Percentiles rank a stretch among this genome's conserved stretches.
Evolutionary conservation across 2,797 vertebrate species (phyloP).

Genomic region (Amblyopsis hoosieri): DNA sequence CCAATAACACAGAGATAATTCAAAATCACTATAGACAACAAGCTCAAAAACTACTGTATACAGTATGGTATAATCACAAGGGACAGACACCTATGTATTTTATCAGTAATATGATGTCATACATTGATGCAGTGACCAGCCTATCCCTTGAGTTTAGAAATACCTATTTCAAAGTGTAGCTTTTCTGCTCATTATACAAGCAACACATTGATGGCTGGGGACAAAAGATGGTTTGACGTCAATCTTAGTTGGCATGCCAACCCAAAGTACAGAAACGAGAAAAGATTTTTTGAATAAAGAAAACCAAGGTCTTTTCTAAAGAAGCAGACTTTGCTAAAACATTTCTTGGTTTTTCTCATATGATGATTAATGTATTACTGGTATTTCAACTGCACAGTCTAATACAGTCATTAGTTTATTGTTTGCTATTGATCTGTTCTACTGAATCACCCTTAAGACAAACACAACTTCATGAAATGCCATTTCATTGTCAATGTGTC

Average conservation of each 20-base stretch:
- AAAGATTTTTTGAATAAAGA: slow-evolving; percentile 29
- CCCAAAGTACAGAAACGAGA: slow-evolving; percentile 38
- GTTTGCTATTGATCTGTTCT: not conserved
- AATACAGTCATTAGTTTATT: not conserved
- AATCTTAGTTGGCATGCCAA: slow-evolving; percentile 64
- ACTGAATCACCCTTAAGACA: not conserved
- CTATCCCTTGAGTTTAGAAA: not conserved
- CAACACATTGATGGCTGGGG: slow-evolving; percentile 28
- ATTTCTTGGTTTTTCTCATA: no score
- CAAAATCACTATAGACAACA: no score
- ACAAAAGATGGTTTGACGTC: slow-evolving; percentile 57
- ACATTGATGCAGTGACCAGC: no score
- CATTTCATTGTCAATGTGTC: not conserved
- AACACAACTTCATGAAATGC: not conserved
- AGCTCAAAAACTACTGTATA: no score
- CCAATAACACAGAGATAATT: no score
- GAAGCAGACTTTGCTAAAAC: not conserved
- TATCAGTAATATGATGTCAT: no score
- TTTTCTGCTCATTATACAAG: slow-evolving; percentile 7
- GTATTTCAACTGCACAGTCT: not conserved
- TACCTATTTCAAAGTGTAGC: not conserved
- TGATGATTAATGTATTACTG: no score
- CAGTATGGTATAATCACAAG: no score
- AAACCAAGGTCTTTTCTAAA: slow-evolving; percentile 15
- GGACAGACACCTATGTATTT: no score